These are phyloP conservation scores for Cerastis rubricosa DNA, from an alignment of 2,888 invertebrate species.

Conservation along the genomic window DNA sequence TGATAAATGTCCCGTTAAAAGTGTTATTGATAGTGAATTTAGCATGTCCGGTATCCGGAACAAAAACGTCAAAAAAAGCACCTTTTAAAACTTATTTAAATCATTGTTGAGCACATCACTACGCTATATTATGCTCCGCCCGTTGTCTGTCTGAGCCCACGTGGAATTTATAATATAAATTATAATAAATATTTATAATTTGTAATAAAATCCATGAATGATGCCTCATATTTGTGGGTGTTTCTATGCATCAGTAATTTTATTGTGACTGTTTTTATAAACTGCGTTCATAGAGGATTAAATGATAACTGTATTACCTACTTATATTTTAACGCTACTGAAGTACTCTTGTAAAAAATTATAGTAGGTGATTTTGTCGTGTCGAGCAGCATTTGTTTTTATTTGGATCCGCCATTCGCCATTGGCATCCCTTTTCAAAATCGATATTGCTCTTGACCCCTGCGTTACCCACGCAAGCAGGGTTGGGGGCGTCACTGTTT, in stretches of 20 bases:
- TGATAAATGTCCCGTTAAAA: too few relatives aligned
- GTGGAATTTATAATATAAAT: slow-evolving; percentile 60
- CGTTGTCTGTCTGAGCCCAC: slow-evolving; percentile 64
- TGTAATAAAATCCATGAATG: slow-evolving; percentile 49
- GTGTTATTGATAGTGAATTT: too few relatives aligned
- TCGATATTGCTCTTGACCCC: slow-evolving; percentile 7
- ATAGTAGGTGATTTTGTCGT: not conserved
- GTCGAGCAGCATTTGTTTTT: not conserved
- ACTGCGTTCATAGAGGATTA: slow-evolving; percentile 10
- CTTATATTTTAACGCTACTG: not conserved
- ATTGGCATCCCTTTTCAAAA: not conserved
- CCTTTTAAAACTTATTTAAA: not conserved
- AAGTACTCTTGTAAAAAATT: not conserved
- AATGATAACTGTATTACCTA: not conserved
- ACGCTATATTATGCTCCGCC: slow-evolving; percentile 53
- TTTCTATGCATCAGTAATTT: slow-evolving; percentile 62
- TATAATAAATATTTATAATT: slow-evolving; percentile 65
- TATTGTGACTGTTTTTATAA: slow-evolving; percentile 14
- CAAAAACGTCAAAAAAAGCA: not conserved
- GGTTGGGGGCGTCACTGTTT: not conserved
- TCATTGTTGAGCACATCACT: slow-evolving; percentile 41
- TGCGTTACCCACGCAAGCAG: not conserved
- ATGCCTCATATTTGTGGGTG: slow-evolving; percentile 59
- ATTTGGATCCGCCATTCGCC: not conserved
- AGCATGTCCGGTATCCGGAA: not conserved